Base-by-base conservation (phyloP, 2,113 vertebrate species). In the Onychostoma macrolepis region DNA sequence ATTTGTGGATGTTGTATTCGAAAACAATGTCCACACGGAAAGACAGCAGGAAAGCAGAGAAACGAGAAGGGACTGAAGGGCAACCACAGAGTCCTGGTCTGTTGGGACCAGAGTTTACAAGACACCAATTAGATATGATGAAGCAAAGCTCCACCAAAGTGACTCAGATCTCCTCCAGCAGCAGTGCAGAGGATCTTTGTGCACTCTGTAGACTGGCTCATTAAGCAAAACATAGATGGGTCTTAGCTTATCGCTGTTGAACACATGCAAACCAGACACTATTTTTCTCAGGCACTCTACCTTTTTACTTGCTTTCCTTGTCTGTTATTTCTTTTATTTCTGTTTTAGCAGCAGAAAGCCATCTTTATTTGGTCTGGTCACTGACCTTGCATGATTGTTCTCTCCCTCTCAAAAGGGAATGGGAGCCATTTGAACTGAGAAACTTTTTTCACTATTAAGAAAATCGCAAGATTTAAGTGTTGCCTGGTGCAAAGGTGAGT, bases 191-290 rank as follows among this genome's bases (percentile, higher is more conserved):
- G 86, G 91, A 87, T 79, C 17, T 90, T 94, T 91, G 83, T 91
- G 90, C 87, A 87, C 89, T 89, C 89, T 89, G 90, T 89, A 94
- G 94, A 94, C 91, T 92, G 94, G 93, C 93, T 96, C 96, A 96
- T 97, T 97, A 96, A 95, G 92, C 80, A 90, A 91, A 91, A 94
- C 91, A 92, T 91, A 92, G 93, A 97, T 95, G 94, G 94, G 92
- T 92, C 94, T 89, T 82, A 91, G 94, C 94, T 96, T 97, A 96
- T 97, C 96, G 94, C 88, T 92, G 93, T 95, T 95, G 95, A 97
- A 95, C 95, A 96, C 94, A 95, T 93, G 93, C 95, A 94, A 91
- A 91, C 90, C 87, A 87, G 84, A 45, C 45, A 86, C 83, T 78
- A 63, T 82, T 24, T 67, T 11, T 78, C 80, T 86, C 87, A 80